A percentile compares a stretch with the other conserved stretches of the same genome.
Conservation (phyloP, 2,888 invertebrate species). For the Galeopsomyia nigrocyanea region DNA sequence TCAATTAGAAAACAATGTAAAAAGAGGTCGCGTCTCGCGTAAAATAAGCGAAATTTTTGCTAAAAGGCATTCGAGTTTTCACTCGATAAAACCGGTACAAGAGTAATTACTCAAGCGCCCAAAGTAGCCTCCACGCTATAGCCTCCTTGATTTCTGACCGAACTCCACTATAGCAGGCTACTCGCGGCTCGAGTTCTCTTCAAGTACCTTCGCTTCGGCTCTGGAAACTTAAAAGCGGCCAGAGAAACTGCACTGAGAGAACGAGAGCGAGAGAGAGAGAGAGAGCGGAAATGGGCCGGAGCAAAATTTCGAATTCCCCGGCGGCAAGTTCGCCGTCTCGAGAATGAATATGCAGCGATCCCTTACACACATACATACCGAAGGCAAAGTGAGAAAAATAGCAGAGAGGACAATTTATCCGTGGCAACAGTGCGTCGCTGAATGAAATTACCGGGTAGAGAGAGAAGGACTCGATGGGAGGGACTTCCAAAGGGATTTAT, state of each 20-base stretch:
- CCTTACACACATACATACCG: conserved; percentile 17
- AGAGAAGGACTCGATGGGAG: conserved; percentile 59
- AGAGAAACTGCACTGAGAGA: background rate
- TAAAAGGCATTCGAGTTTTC: too few species aligned
- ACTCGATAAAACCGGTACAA: too few species aligned
- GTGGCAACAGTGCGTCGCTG: conserved; percentile 38
- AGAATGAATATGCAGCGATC: conserved; percentile 45
- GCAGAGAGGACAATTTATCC: conserved; percentile 30
- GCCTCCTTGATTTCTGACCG: too few species aligned
- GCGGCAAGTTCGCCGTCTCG: conserved; percentile 22
- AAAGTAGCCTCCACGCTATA: too few species aligned
- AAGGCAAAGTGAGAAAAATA: conserved; percentile 42
- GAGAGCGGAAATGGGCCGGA: conserved; percentile 11
- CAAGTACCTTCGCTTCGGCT: conserved; percentile 4
- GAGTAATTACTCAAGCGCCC: too few species aligned
- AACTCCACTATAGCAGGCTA: too few species aligned
- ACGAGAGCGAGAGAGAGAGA: background rate
- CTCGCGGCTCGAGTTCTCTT: conserved; percentile 5
- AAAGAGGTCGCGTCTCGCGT: too few species aligned
- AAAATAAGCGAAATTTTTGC: too few species aligned
- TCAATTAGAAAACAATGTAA: too few species aligned
- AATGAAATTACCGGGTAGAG: conserved; percentile 62
- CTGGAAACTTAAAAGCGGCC: conserved; percentile 9
- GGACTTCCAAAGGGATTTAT: conserved; percentile 63
- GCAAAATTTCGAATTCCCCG: conserved; percentile 33